Percentiles rank a stretch among this genome's conserved stretches.
Evolutionary conservation across 2,888 invertebrate genomes (phyloP).

Genomic region (Coremacera marginata): DNA sequence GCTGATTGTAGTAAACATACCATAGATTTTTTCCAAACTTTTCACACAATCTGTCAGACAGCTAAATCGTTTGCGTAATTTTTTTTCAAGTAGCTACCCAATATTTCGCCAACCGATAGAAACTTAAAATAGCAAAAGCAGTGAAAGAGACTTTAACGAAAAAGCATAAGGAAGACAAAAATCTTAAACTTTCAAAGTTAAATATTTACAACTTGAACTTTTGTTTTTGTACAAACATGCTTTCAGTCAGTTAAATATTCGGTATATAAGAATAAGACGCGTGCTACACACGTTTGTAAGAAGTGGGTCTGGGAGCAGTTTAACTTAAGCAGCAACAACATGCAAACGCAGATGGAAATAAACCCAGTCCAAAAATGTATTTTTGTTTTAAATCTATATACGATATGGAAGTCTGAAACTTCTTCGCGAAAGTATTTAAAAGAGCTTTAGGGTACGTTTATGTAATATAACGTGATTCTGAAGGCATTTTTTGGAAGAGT

Average conservation of each 20-base stretch:
- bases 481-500: too few relatives aligned
- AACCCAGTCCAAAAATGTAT: too few relatives aligned
- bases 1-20: background rate
- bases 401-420: too few relatives aligned
- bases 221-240: constrained; percentile 10
- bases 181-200: constrained; percentile 5
- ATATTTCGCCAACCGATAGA: background rate
- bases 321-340: too few relatives aligned
- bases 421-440: too few relatives aligned
- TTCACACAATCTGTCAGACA: background rate
- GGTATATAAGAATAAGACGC: too few relatives aligned
- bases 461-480: too few relatives aligned
- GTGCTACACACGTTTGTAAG: too few relatives aligned
- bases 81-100: background rate
- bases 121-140: background rate
- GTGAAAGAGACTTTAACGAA: background rate
- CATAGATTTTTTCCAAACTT: background rate
- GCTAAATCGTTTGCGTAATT: background rate
- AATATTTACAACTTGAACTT: constrained; percentile 20
- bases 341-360: too few relatives aligned
- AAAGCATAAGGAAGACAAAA: background rate
- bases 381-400: too few relatives aligned
- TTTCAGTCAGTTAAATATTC: background rate
- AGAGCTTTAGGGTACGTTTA: too few relatives aligned
- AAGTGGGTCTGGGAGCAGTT: too few relatives aligned